phyloP scores from a whole-genome alignment of 2,888 invertebrate genomes.

The Microdon myrmicae region DNA sequence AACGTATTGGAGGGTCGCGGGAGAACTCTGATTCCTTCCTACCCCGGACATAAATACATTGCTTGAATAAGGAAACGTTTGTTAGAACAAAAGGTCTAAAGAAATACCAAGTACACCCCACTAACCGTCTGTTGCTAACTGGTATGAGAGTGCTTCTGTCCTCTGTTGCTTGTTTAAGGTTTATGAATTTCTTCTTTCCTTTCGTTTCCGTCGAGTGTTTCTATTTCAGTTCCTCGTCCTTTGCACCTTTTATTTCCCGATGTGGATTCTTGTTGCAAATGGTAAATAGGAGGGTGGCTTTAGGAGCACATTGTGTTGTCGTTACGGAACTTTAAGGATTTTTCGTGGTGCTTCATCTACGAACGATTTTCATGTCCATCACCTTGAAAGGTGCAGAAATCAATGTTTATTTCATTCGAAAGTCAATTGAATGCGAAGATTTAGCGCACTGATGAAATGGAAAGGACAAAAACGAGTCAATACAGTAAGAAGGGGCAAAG shows the following conservation, averaged over 20 bases:
- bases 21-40: constrained; percentile 8
- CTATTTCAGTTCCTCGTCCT: neutral
- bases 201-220: no score
- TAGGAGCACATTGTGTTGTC: constrained; percentile 15
- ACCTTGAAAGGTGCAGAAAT: constrained; percentile 36
- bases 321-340: constrained; percentile 28
- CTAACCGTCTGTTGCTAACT: constrained; percentile 33
- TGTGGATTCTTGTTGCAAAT: constrained; percentile 8
- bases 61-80: constrained; percentile 41
- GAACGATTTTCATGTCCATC: constrained; percentile 29
- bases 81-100: constrained; percentile 30
- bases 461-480: no score
- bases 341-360: constrained; percentile 19
- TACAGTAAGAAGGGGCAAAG: no score
- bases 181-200: constrained; percentile 25
- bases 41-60: constrained; percentile 29
- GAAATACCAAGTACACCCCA: constrained; percentile 18
- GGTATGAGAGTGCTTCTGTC: constrained; percentile 11
- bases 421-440: constrained; percentile 28
- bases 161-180: constrained; percentile 45
- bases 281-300: constrained; percentile 1
- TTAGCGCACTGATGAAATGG: no score
- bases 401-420: constrained; percentile 32
- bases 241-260: neutral
- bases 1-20: no score